Evolutionary conservation across 2,113 vertebrate species (phyloP).

Genomic region (Ranitomeya variabilis): DNA sequence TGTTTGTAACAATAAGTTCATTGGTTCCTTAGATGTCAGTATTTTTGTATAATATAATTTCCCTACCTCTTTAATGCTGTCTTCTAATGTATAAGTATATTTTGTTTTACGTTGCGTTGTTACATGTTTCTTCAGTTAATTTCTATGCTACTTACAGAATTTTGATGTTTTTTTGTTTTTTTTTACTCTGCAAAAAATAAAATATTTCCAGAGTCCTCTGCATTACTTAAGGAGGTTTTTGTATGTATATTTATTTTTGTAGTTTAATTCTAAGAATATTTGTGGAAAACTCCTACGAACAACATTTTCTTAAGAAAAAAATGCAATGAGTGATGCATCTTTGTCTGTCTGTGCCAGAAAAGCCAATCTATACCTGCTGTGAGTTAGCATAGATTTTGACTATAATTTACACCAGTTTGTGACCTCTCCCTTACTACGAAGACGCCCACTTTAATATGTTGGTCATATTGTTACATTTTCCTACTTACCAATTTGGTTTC

Average conservation of each 20-base stretch:
- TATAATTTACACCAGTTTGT: no score
- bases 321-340: no score
- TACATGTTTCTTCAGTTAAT: slow-evolving; percentile 54
- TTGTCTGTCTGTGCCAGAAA: no score
- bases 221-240: not conserved
- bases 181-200: slow-evolving; percentile 34
- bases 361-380: no score
- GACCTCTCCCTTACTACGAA: no score
- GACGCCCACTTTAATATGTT: no score
- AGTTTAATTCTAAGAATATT: no score
- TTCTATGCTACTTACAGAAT: slow-evolving; percentile 67
- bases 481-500: not conserved
- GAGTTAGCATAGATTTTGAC: no score
- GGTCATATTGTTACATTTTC: not conserved
- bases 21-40: slow-evolving; percentile 77
- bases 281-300: no score
- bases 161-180: slow-evolving; percentile 58
- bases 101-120: slow-evolving; percentile 75
- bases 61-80: slow-evolving; percentile 75
- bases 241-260: not conserved
- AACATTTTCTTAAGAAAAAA: no score
- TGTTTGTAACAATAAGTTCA: slow-evolving; percentile 72
- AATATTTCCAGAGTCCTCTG: slow-evolving; percentile 12
- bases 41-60: slow-evolving; percentile 86
- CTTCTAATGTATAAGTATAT: slow-evolving; percentile 67